Base-by-base conservation (phyloP, 2,888 invertebrate genomes). In the Thereva unica region DNA sequence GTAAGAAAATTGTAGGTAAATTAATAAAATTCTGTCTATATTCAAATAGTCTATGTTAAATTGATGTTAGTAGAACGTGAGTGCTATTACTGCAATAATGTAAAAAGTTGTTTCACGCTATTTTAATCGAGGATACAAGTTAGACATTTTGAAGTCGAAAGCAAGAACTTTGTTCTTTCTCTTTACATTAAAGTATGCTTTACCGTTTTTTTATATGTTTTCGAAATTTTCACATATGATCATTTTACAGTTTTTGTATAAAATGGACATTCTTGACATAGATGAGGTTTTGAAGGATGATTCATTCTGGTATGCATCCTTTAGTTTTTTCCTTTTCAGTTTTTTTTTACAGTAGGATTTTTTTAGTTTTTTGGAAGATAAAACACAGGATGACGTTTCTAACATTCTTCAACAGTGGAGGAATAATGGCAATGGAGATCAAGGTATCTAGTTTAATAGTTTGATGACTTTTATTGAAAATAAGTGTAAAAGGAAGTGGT, bases 321-420 rank as follows among this genome's bases (percentile, higher is more conserved):
- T 56, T 34, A 49, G 45, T 52, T 45, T 40, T 65, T 45, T 55
- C 68, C 69, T 68, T n/a, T n/a, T 70, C 69, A 69, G 69, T 68
- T 64, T n/a, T 68, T 61, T 67, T 63, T 67, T 52, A 53, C 54
- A 59, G 64, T 61, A 69, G 53, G 42, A 64, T 41, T 57, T 55
- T 57, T 52, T 45, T 70, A 80, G 79, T 73, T 79, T 79, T 74
- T 74, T 79, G 69, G 78, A 77, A 71, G 80, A 79, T 66, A 79
- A 78, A 73, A 77, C 76, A 41, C 79, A 79, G 71, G 80, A 80
- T 68, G 80, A 80, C 73, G 76, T 80, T 69, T 76, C 77, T 67
- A 80, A 80, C 73, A 80, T 80, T 71, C 73, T 80, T 64, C 79
- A 78, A 71, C 79, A 80, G 71, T 80, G 80, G 80, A 80, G 79